Evolutionary conservation across 2,113 vertebrate genomes (phyloP).

Genomic region (Onychostoma macrolepis): DNA sequence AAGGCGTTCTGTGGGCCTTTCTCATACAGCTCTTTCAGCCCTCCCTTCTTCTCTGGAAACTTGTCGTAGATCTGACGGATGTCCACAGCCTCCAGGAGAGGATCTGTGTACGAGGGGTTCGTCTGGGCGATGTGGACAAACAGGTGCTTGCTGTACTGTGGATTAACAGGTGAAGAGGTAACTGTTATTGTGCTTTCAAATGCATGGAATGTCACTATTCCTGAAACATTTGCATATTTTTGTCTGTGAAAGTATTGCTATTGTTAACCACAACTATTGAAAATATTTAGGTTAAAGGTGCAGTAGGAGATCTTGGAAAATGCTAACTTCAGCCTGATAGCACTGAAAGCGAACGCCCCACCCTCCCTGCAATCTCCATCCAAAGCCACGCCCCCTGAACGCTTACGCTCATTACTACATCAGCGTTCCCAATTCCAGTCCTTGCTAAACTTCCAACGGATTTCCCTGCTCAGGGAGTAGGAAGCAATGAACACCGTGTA

Average conservation of each 20-base stretch:
- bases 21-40: constrained; percentile 94
- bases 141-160: constrained; percentile 94
- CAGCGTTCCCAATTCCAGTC: no score
- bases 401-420: no score
- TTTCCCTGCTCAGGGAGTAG: no score
- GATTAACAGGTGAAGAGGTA: constrained; percentile 43
- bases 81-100: constrained; percentile 90
- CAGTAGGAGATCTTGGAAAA: no score
- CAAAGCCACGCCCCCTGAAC: no score
- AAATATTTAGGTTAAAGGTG: no score
- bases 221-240: background rate
- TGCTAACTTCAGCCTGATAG: no score
- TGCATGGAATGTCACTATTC: background rate
- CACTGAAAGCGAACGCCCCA: no score
- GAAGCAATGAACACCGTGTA: no score
- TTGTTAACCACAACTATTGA: no score
- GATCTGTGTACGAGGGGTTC: constrained; percentile 90
- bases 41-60: constrained; percentile 95
- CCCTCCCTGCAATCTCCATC: no score
- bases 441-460: no score
- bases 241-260: background rate
- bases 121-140: constrained; percentile 95
- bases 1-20: constrained; percentile 92
- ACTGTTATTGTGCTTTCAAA: background rate
- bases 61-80: constrained; percentile 98